phyloP scores from a whole-genome alignment of 2,888 invertebrate species.

The Acronicta alni region DNA sequence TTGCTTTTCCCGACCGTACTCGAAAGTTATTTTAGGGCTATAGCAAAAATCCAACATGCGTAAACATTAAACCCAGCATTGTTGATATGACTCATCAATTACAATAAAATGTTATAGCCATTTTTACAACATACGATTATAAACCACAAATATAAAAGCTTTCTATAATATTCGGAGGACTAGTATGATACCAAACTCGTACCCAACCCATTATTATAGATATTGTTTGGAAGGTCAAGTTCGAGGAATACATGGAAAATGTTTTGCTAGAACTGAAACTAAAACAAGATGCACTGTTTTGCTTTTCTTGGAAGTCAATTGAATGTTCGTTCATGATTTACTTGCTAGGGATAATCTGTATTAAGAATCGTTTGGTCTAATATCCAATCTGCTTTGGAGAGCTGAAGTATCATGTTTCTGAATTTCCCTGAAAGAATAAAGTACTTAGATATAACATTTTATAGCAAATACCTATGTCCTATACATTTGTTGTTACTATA shows the following conservation, averaged over 20 bases:
- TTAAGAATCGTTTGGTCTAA: conserved; percentile 39
- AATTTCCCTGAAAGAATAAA: background rate
- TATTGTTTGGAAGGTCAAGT: conserved; percentile 64
- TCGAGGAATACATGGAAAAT: conserved; percentile 67
- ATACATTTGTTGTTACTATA: too few species aligned
- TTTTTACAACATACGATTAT: too few species aligned
- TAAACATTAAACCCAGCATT: too few species aligned
- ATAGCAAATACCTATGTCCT: too few species aligned
- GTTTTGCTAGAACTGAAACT: conserved; percentile 60
- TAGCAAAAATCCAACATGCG: too few species aligned
- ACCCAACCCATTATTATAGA: background rate
- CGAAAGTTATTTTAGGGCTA: too few species aligned
- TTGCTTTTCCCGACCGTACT: too few species aligned
- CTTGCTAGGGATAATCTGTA: conserved; percentile 35
- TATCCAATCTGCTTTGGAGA: conserved; percentile 13
- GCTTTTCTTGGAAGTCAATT: conserved; percentile 65
- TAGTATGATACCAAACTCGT: background rate
- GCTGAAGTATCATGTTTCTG: conserved; percentile 2
- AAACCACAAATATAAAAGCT: background rate
- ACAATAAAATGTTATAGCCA: too few species aligned
- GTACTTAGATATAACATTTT: background rate
- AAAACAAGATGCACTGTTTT: conserved; percentile 71
- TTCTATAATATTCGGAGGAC: background rate
- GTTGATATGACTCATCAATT: too few species aligned
- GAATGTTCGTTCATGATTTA: conserved; percentile 44